Base-by-base conservation (phyloP, 2,113 vertebrate genomes). In the Rhodinocichla rosea region DNA sequence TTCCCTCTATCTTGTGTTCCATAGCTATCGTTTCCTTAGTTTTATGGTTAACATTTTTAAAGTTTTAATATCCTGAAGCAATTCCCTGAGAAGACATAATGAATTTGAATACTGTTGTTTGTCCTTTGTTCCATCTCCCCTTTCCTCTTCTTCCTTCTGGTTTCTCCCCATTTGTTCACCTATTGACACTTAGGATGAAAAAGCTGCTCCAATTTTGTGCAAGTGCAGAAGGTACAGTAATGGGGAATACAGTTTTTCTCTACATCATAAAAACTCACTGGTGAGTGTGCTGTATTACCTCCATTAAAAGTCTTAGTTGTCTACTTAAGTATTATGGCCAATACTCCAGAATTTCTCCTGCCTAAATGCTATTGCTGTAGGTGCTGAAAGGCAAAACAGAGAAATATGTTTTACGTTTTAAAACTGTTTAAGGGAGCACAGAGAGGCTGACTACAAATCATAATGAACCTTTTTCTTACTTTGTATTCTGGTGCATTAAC, bases 401-500 rank as follows among this genome's bases (percentile, higher is more conserved):
- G 63, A 79, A 77, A 33, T 87, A 27, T 30, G 21, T 69, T 96
- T 95, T 87, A 73, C 78, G 52, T n/a, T 90, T 92, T 67, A 63
- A 92, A 94, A 64, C 62, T 70, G 60, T 87, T 93, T 60, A 87
- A 94, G 92, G 89, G 90, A 96, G 71, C 53, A 45, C 93, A 95
- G 74, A 80, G 55, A 83, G 82, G 74, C 53, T 84, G 89, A 78
- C 96, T 93, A 30, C 53, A 63, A 68, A 94, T 92, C 81, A 81
- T 68, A 97, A 69, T 18, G 24, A 94, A 95, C 47, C 33, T 55
- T 89, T 94, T 94, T 95, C 52, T 97, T 92, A 65, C 56, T 97
- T 92, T 90, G 16, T 92, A 59, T 15, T 96, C 76, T 83, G 81
- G 68, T 92, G 84, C 83, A 83, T 95, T 97, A 91, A 89, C 82